Evolutionary conservation across 2,113 vertebrate genomes (phyloP), one percentile per base, ranked within the genome.

Genomic region (Passer domesticus): DNA sequence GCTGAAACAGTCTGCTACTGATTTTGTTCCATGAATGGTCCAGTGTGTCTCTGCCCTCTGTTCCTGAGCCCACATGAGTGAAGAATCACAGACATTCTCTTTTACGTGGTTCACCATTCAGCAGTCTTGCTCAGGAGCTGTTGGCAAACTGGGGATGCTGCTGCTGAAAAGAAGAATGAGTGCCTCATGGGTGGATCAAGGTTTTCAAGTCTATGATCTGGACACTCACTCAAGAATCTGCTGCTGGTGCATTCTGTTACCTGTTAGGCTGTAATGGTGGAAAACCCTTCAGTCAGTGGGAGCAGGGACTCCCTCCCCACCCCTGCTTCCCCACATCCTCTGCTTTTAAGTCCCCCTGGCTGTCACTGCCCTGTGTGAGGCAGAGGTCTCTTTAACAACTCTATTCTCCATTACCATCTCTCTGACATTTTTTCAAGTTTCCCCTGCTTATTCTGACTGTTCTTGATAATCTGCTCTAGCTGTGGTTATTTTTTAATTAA

Each of bases 201-300:
- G 33, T 89, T 82, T 83, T 35, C 25, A 37, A 30, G 24, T n/a
- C 27, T 80, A 62, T 75, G 39, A 81, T 81, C 46, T 81, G 77
- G 30, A 82, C 13, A 22, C 15, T 87, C 33, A 11, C 52, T 64
- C 43, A n/a, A 49, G 59, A 50, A 62, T 17, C 25, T 77, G 86
- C 56, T 92, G 66, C 62, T 46, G 46, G 6, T 49, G 33, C 25
- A 13, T 41, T 31, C 19, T 80, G 12, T 67, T 69, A n/a, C 6
- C 1, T 0, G 0, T n/a, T 53, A 15, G 1, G 8, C 35, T 75
- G 1, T 21, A 17, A 50, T 3, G 60, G 56, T 41, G 47, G 22
- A n/a, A 72, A 75, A 82, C 47, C 62, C 30, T 27, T 67, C 46
- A n/a, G 30, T 7, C 3, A 3, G 2, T 53, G 60, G 41, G n/a